Percentiles rank a stretch among this genome's conserved stretches.
Evolutionary conservation across 2,888 invertebrate species (phyloP).

Genomic region (Salticus scenicus): DNA sequence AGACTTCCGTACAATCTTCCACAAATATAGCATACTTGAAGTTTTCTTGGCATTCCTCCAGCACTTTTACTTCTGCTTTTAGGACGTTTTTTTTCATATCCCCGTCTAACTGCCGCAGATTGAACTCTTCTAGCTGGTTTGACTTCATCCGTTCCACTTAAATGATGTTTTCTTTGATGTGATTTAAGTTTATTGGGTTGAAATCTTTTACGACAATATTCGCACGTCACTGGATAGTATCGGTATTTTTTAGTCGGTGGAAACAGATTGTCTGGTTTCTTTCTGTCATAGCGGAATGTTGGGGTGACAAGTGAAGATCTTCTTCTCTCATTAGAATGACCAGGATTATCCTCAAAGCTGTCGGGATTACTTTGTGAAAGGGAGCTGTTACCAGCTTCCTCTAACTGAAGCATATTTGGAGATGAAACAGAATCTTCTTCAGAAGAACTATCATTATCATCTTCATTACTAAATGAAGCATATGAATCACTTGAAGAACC

Average conservation of each 20-base stretch:
- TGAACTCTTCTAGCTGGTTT: no score
- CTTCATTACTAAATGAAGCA: no score
- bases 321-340: neutral
- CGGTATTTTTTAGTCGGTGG: conserved; percentile 28
- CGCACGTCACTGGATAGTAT: conserved; percentile 47
- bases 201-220: conserved; percentile 39
- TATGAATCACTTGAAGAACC: no score
- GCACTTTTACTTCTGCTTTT: neutral
- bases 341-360: no score
- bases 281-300: neutral
- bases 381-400: no score
- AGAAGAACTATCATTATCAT: no score
- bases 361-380: no score
- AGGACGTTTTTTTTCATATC: neutral
- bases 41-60: conserved; percentile 15
- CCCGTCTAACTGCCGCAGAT: neutral
- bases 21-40: conserved; percentile 79
- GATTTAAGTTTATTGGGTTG: conserved; percentile 25
- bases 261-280: neutral
- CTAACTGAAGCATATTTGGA: no score
- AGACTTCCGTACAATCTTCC: conserved; percentile 82
- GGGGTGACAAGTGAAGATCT: neutral
- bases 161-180: conserved; percentile 33
- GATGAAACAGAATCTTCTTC: no score
- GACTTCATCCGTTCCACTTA: neutral